Evolutionary conservation across 2,888 invertebrate species (phyloP).

Genomic region (Lissocephala sabroskyi): DNA sequence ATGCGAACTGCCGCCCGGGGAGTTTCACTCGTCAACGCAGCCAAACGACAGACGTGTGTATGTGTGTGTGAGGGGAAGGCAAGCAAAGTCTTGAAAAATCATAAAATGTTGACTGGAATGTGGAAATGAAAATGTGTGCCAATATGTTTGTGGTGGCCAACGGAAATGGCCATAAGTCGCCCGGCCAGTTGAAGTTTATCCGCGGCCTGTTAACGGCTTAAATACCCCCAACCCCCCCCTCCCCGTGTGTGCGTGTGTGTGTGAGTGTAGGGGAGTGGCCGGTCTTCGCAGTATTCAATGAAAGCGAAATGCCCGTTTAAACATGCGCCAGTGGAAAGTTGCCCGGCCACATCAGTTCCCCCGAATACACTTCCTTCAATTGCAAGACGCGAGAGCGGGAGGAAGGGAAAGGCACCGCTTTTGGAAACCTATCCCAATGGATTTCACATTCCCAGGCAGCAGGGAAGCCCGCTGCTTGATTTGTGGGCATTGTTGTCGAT

Average conservation of each 20-base stretch:
- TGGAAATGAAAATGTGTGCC: slow-evolving; percentile 53
- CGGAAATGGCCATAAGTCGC: slow-evolving; percentile 50
- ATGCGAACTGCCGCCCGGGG: slow-evolving; percentile 17
- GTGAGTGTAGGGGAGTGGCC: slow-evolving; percentile 47
- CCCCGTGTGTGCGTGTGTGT: no score
- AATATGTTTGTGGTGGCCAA: slow-evolving; percentile 40
- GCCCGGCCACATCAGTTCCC: background rate
- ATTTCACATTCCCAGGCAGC: slow-evolving; percentile 26
- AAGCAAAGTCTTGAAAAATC: slow-evolving; percentile 3
- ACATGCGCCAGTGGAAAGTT: slow-evolving; percentile 22
- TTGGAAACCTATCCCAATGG: slow-evolving; percentile 56
- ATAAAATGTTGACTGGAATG: slow-evolving; percentile 22
- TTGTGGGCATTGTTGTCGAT: no score
- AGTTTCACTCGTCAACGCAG: slow-evolving; percentile 39
- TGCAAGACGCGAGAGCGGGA: no score
- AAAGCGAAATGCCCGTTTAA: slow-evolving; percentile 47
- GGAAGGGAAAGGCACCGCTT: background rate
- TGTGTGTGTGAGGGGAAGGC: background rate
- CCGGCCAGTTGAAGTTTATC: background rate
- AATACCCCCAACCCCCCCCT: no score
- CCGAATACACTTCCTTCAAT: background rate
- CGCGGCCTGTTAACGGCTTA: background rate
- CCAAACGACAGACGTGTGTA: background rate
- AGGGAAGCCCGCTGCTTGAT: no score
- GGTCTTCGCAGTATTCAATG: slow-evolving; percentile 5